phyloP scores from a whole-genome alignment of 2,888 invertebrate genomes.

The Copidosoma aretas region DNA sequence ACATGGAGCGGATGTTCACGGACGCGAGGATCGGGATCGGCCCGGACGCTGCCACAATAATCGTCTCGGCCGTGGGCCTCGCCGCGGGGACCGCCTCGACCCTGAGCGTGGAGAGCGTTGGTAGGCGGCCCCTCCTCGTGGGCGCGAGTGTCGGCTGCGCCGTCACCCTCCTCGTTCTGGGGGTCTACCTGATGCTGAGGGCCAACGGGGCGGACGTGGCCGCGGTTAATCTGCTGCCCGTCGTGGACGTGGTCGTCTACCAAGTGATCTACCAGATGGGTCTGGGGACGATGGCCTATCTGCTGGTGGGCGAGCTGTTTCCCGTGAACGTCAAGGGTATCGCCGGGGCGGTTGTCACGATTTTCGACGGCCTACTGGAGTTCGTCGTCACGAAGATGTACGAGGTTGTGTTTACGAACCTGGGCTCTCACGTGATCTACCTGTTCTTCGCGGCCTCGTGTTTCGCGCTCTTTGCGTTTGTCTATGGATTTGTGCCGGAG shows the following conservation, averaged over 20 bases:
- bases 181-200: conserved; percentile 50
- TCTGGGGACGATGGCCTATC: conserved; percentile 57
- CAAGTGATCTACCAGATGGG: conserved; percentile 57
- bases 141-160: conserved; percentile 61
- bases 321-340: conserved; percentile 56
- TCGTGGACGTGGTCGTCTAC: conserved; percentile 54
- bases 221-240: conserved; percentile 51
- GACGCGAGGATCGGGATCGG: conserved; percentile 51
- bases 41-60: conserved; percentile 60
- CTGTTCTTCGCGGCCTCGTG: conserved; percentile 55
- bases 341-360: conserved; percentile 54
- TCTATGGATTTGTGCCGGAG: conserved; percentile 54
- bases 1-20: conserved; percentile 51
- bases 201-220: conserved; percentile 46
- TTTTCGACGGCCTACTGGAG: conserved; percentile 56
- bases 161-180: conserved; percentile 51
- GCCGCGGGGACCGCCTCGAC: conserved; percentile 57
- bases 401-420: conserved; percentile 50
- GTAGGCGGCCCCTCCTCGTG: conserved; percentile 63
- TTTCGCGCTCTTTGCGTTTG: conserved; percentile 52
- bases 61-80: conserved; percentile 63
- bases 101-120: conserved; percentile 62
- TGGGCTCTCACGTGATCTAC: conserved; percentile 51
- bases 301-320: conserved; percentile 57
- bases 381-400: conserved; percentile 57